These are phyloP conservation scores for Endomychus coccineus DNA, from an alignment of 2,888 invertebrate genomes.

Conservation along the genomic window DNA sequence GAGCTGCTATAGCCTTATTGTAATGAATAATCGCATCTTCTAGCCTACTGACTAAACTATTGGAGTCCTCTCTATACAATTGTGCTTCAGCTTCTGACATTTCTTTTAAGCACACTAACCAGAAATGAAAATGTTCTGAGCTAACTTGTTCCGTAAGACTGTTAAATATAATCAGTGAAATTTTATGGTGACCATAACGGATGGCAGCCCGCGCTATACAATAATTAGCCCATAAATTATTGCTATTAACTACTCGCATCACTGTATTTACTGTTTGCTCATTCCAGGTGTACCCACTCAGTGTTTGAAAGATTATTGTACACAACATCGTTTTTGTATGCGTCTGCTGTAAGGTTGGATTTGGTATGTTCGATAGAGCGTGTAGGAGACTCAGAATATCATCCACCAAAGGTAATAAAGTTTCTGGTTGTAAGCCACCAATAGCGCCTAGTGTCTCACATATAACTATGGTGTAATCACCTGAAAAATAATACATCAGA, in stretches of 20 bases:
- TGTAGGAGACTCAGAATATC: conserved; percentile 47
- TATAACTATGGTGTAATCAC: conserved; percentile 46
- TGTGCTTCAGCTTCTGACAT: conserved; percentile 67
- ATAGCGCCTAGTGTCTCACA: conserved; percentile 72
- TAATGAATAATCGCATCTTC: conserved; percentile 54
- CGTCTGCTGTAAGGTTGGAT: conserved; percentile 37
- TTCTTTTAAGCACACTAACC: conserved; percentile 73
- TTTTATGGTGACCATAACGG: conserved; percentile 64
- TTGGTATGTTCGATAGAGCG: conserved; percentile 33
- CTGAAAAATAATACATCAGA: no score
- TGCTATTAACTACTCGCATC: conserved; percentile 44
- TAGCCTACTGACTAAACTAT: conserved; percentile 44
- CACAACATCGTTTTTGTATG: conserved; percentile 67
- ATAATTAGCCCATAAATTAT: conserved; percentile 79
- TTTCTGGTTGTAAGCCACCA: conserved; percentile 54
- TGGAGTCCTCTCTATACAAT: conserved; percentile 44
- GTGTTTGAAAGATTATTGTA: conserved; percentile 75
- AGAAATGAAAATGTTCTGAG: conserved; percentile 83
- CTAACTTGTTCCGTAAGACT: conserved; percentile 55
- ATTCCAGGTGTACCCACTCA: conserved; percentile 64
- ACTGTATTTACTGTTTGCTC: conserved; percentile 52
- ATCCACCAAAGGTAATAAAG: conserved; percentile 51
- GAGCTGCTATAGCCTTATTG: conserved; percentile 56
- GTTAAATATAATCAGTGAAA: conserved; percentile 52
- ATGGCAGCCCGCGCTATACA: conserved; percentile 80